Conservation (phyloP, 2,797 vertebrate species). For the Falco novaeseelandiae region DNA sequence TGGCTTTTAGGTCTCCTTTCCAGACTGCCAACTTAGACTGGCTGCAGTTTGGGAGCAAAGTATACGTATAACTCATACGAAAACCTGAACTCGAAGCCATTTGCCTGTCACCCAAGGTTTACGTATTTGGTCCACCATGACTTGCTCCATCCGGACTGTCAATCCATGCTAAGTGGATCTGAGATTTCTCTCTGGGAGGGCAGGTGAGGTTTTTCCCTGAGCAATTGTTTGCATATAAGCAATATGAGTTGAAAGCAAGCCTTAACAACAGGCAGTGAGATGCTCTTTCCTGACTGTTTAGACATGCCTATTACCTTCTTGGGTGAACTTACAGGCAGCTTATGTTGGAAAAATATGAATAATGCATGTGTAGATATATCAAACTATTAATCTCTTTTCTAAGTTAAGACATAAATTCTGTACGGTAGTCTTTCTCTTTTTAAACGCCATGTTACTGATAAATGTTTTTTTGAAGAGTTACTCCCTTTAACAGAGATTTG, state of each 20-base stretch:
- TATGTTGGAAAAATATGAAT: background rate
- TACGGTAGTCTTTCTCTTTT: background rate
- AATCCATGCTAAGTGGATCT: background rate
- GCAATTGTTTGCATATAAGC: background rate
- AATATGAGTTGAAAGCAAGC: background rate
- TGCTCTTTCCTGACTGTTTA: background rate
- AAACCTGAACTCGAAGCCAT: background rate
- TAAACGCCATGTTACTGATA: background rate
- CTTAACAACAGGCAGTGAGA: background rate
- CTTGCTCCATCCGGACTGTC: background rate
- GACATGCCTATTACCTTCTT: background rate
- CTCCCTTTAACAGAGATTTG: background rate
- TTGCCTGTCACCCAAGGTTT: background rate
- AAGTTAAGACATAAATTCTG: slow-evolving; percentile 6
- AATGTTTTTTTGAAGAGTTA: background rate
- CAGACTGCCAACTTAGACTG: background rate
- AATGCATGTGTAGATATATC: background rate
- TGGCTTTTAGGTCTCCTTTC: background rate
- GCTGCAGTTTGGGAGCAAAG: background rate
- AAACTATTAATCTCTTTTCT: slow-evolving; percentile 13
- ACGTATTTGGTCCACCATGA: background rate
- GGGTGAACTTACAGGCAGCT: background rate
- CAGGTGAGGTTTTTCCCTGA: background rate
- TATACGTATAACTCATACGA: background rate
- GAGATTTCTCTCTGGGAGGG: background rate